Evolutionary conservation across 2,113 vertebrate species (phyloP).

Genomic region (Myodes glareolus): DNA sequence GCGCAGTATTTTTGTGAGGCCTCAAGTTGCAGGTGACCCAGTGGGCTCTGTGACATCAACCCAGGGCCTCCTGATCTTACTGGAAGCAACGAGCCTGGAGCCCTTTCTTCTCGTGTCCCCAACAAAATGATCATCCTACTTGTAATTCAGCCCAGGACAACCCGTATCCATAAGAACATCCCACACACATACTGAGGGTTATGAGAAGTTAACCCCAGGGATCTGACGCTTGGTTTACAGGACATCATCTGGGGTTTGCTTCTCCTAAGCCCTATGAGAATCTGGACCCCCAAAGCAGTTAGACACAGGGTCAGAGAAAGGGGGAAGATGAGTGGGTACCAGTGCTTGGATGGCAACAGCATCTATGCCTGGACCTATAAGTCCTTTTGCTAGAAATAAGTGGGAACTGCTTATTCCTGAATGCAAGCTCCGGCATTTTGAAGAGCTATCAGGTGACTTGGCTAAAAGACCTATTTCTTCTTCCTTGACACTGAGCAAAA

Average conservation of each 20-base stretch:
- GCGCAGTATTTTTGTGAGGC: not conserved
- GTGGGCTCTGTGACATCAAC: not conserved
- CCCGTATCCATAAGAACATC: fast-evolving
- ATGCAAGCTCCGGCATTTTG: not conserved
- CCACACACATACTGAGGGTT: fast-evolving
- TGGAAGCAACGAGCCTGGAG: not conserved
- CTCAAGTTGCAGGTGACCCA: not conserved
- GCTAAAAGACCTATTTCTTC: not conserved
- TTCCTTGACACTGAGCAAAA: not conserved
- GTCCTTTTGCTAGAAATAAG: not conserved
- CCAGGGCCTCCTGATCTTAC: not conserved
- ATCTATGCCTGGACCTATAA: not conserved
- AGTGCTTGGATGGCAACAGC: not conserved
- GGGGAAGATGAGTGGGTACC: not conserved
- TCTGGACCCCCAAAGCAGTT: not conserved
- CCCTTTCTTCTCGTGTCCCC: not conserved
- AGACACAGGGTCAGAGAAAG: not conserved
- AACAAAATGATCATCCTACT: not conserved
- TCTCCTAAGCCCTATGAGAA: constrained; percentile 1
- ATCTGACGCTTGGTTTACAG: not conserved
- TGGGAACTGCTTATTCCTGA: not conserved
- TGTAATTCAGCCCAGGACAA: not conserved
- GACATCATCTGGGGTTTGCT: not conserved
- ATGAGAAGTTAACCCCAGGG: not conserved
- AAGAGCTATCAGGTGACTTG: not conserved